These are phyloP conservation scores for Aporrectodea caliginosa DNA, from an alignment of 1,140 invertebrate genomes.

Conservation along the genomic window DNA sequence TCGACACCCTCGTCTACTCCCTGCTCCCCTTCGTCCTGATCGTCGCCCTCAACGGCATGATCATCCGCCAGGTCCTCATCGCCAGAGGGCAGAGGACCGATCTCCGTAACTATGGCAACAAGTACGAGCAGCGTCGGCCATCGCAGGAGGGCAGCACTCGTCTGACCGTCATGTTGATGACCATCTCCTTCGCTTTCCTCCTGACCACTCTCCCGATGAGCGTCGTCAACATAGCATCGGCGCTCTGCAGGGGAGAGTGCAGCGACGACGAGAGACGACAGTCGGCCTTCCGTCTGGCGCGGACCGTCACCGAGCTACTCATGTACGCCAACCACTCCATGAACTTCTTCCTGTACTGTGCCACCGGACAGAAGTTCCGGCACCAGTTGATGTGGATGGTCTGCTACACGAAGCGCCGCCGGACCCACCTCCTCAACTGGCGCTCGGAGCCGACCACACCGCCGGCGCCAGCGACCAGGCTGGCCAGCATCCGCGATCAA, in stretches of 20 bases:
- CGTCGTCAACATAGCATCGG: slow-evolving; percentile 18
- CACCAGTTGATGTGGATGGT: slow-evolving; percentile 33
- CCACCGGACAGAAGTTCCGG: slow-evolving; percentile 51
- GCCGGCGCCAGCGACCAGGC: neutral
- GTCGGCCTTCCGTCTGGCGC: slow-evolving; percentile 32
- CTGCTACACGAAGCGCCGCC: slow-evolving; percentile 19
- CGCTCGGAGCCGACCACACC: neutral
- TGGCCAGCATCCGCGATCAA: neutral
- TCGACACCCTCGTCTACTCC: slow-evolving; percentile 47
- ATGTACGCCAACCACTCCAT: slow-evolving; percentile 55
- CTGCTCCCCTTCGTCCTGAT: slow-evolving; percentile 47
- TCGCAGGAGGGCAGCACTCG: slow-evolving; percentile 24
- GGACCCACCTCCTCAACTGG: neutral
- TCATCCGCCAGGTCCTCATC: slow-evolving; percentile 19
- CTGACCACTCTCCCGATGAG: slow-evolving; percentile 30
- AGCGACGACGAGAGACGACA: neutral
- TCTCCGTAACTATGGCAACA: slow-evolving; percentile 11
- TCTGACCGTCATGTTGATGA: slow-evolving; percentile 32
- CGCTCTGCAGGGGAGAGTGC: neutral
- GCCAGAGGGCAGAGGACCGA: slow-evolving; percentile 13
- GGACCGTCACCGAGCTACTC: slow-evolving; percentile 45
- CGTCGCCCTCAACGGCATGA: slow-evolving; percentile 26
- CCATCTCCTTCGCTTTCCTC: slow-evolving; percentile 29
- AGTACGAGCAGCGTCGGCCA: slow-evolving; percentile 16
- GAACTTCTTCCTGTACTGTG: slow-evolving; percentile 56